These are phyloP conservation scores for Macaria liturata DNA, from an alignment of 2,888 invertebrate genomes.

Conservation along the genomic window DNA sequence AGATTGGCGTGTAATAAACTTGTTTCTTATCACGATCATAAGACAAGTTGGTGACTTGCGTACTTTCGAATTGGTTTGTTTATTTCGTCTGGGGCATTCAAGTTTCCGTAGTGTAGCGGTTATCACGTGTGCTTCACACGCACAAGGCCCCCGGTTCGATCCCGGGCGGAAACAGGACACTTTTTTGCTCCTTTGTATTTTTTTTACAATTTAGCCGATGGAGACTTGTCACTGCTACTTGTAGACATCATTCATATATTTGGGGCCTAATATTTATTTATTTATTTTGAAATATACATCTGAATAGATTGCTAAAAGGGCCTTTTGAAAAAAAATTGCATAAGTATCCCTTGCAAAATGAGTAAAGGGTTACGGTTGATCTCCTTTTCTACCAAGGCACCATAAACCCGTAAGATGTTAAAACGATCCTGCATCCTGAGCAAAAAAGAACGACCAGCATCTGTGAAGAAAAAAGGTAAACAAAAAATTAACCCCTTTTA, in stretches of 20 bases:
- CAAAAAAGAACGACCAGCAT: constrained; percentile 9
- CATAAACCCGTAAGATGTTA: constrained; percentile 11
- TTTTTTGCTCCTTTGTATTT: constrained; percentile 1
- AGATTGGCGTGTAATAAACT: not conserved
- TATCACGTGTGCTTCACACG: constrained; percentile 91
- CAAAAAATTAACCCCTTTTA: constrained; percentile 11
- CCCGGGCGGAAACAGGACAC: constrained; percentile 84
- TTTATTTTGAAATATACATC: not conserved
- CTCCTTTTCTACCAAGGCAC: constrained; percentile 20
- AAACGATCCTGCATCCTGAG: constrained; percentile 6
- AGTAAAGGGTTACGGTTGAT: constrained; percentile 21
- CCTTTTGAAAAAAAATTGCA: not conserved
- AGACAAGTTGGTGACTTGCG: too few relatives aligned
- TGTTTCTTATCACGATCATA: too few relatives aligned
- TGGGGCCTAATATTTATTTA: too few relatives aligned
- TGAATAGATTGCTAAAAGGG: not conserved
- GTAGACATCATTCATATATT: too few relatives aligned
- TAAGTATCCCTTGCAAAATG: not conserved
- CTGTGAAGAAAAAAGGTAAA: constrained; percentile 6
- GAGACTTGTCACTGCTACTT: too few relatives aligned
- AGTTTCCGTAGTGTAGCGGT: constrained; percentile 89
- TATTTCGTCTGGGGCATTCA: constrained; percentile 7
- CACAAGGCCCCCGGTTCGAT: constrained; percentile 87
- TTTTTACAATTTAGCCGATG: too few relatives aligned
- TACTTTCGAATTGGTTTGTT: not conserved